Conservation (phyloP, 2,888 invertebrate species). For the Philaethria dido region DNA sequence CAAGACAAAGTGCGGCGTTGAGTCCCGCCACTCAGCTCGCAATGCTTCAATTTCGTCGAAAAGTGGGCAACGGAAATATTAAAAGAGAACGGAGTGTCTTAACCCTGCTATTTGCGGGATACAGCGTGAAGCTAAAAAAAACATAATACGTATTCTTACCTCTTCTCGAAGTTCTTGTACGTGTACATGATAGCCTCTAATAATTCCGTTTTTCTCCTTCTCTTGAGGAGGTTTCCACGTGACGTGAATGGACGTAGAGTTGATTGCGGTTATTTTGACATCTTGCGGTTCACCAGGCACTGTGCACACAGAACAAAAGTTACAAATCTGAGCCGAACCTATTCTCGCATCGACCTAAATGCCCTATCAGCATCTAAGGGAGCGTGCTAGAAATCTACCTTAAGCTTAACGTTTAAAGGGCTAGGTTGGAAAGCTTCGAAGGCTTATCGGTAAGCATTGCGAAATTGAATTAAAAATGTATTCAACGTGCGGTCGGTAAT, state of each 20-base stretch:
- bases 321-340: conserved; percentile 57
- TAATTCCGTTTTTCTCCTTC: conserved; percentile 96
- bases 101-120: no score
- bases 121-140: no score
- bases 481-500: conserved; percentile 73
- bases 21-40: no score
- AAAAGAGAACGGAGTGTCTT: no score
- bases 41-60: no score
- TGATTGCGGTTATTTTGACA: conserved; percentile 93
- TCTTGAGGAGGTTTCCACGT: conserved; percentile 97
- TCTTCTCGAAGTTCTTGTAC: conserved; percentile 95
- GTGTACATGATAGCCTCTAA: conserved; percentile 98
- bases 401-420: conserved; percentile 65
- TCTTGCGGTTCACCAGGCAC: conserved; percentile 99
- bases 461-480: conserved; percentile 46
- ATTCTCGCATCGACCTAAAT: conserved; percentile 67
- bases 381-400: conserved; percentile 76
- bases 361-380: conserved; percentile 84
- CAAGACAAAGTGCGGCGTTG: no score
- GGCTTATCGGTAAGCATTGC: conserved; percentile 60
- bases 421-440: conserved; percentile 67
- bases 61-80: no score
- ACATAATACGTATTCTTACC: conserved; percentile 75
- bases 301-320: conserved; percentile 78
- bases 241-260: conserved; percentile 97